Evolutionary conservation across 2,113 vertebrate genomes (phyloP), one percentile per base, ranked within the genome.

Genomic region (Aleadryas rufinucha): DNA sequence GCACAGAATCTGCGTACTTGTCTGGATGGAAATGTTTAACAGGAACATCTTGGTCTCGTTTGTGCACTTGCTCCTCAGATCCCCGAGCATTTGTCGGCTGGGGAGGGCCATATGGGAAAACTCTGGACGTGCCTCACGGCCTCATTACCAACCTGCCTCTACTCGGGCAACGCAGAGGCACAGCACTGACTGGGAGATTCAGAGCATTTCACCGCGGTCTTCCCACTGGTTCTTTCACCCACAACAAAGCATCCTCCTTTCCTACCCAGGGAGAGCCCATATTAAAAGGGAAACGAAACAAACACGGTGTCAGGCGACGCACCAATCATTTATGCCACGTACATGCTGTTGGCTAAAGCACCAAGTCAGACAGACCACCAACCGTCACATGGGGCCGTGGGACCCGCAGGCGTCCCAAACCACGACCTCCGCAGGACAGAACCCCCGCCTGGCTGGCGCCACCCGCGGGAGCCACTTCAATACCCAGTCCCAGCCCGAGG

Each of bases 351-450:
- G 57, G 65, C 30, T 64, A 41, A 39, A 72, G 74, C 37, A 79
- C 28, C 30, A 24, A 39, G 10, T 22, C 52, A 18, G 7, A 44
- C 20, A 57, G 16, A 33, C 41, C 10, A 18, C 9, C 2, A 1
- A 5, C 16, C 16, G 11, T 68, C 42, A 16, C 33, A 17, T 0
- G 2, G 30, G 28, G 13, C 12, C 6, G 0, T 3, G 33, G 26
- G n/a, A 50, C 21, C 3, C 16, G 8, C 4, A 47, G 8, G 33
- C 3, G 1, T 3, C 35, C 19, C 52, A 53, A 41, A 23, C 41
- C 31, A 45, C 54, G 44, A 37, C 7, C 47, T 45, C 30, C 45
- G 11, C 33, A n/a, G 30, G 17, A 28, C 56, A 54, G 11, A 66
- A 8, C 2, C 0, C 6, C 6, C 6, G 3, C 42, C 49, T 8